Evolutionary conservation across 2,113 vertebrate genomes (phyloP).

Genomic region (Nyctereutes procyonoides): DNA sequence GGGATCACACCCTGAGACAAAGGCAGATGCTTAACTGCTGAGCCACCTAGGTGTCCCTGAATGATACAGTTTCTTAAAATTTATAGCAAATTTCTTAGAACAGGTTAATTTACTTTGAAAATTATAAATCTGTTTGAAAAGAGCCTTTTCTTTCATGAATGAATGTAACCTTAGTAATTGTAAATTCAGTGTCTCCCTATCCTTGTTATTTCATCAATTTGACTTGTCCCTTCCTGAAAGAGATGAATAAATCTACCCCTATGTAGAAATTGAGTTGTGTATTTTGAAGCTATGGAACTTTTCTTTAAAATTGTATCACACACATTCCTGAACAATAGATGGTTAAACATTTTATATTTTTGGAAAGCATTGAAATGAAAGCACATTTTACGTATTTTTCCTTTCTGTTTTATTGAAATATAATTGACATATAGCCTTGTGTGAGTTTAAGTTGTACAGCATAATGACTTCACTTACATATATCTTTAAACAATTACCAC

Average conservation of each 20-base stretch:
- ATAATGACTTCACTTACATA: not conserved
- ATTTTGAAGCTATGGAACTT: not conserved
- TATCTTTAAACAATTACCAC: not conserved
- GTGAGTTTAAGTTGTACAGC: not conserved
- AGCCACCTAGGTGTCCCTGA: no score
- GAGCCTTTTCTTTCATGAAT: not conserved
- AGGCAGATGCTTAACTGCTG: no score
- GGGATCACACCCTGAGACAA: no score
- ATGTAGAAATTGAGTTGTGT: not conserved
- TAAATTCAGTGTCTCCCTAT: not conserved
- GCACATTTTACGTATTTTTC: rapidly evolving
- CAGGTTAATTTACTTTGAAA: not conserved
- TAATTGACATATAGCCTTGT: no score
- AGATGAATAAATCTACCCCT: not conserved
- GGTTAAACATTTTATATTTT: not conserved
- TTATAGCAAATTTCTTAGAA: not conserved
- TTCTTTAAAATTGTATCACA: not conserved
- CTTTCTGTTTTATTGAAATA: not conserved
- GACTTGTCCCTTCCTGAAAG: not conserved
- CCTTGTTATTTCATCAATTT: not conserved
- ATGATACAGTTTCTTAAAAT: not conserved
- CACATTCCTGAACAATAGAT: not conserved
- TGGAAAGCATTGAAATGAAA: not conserved
- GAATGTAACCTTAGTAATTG: not conserved
- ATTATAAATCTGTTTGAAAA: not conserved